Percentiles rank a stretch among this genome's conserved stretches.
Conservation (phyloP, 2,797 vertebrate species). For the Eleutherodactylus coqui region DNA sequence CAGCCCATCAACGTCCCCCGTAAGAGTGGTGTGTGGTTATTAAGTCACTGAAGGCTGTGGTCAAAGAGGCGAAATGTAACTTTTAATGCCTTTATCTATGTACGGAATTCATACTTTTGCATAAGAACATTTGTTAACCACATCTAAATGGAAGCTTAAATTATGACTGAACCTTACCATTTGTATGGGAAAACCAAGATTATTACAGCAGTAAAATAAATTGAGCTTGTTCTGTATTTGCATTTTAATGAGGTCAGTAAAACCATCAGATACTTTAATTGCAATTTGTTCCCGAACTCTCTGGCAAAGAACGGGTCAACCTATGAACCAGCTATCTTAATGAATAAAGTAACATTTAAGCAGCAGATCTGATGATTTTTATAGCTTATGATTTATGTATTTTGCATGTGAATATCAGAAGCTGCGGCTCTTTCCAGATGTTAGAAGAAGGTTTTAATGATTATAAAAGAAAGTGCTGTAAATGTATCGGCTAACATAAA, state of each 20-base stretch:
- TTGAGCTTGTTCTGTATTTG: slow-evolving; percentile 55
- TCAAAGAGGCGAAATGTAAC: background rate
- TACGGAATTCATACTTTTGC: slow-evolving; percentile 19
- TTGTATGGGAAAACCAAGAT: slow-evolving; percentile 53
- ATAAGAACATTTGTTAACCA: slow-evolving; percentile 11
- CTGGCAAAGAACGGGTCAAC: slow-evolving; percentile 54
- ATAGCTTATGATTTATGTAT: slow-evolving; percentile 32
- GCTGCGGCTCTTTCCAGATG: slow-evolving; percentile 13
- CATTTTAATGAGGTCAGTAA: slow-evolving; percentile 63
- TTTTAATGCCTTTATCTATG: background rate
- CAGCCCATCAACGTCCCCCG: background rate
- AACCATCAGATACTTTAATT: slow-evolving; percentile 61
- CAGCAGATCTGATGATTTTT: slow-evolving; percentile 26
- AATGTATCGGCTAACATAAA: background rate
- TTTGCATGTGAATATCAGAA: background rate
- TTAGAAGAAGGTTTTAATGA: slow-evolving; percentile 17
- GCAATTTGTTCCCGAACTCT: slow-evolving; percentile 47
- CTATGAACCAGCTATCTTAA: slow-evolving; percentile 29
- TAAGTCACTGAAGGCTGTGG: background rate
- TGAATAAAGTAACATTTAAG: slow-evolving; percentile 44
- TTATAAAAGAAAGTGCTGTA: background rate
- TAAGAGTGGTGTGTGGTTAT: background rate
- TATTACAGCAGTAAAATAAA: slow-evolving; percentile 59
- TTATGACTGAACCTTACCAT: slow-evolving; percentile 45
- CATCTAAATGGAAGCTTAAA: slow-evolving; percentile 37